Conservation (phyloP, 2,888 invertebrate species). For the Cosmia pyralina region DNA sequence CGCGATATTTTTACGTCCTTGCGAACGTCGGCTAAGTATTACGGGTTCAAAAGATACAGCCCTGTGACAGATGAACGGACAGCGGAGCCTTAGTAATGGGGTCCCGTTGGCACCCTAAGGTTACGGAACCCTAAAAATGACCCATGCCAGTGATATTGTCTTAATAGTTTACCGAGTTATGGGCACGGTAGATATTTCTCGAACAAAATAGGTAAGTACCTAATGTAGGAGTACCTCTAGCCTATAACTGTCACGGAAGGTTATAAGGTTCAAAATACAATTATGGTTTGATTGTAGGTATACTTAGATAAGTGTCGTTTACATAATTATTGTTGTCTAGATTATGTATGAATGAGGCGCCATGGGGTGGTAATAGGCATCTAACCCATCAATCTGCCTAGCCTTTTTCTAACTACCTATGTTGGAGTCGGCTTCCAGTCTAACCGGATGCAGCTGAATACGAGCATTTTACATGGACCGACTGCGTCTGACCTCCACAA, state of each 20-base stretch:
- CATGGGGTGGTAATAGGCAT: background rate
- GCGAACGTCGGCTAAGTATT: too few species aligned
- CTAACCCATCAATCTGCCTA: background rate
- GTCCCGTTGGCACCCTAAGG: background rate
- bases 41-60: background rate
- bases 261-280: conserved; percentile 30
- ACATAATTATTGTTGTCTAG: conserved; percentile 33
- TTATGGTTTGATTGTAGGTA: conserved; percentile 15
- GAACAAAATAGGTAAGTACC: background rate
- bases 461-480: background rate
- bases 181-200: background rate
- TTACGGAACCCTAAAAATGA: background rate
- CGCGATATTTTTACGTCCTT: too few species aligned
- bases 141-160: background rate
- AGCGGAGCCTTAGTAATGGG: background rate
- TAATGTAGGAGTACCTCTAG: too few species aligned
- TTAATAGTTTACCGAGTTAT: background rate
- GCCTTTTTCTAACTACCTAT: background rate
- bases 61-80: background rate
- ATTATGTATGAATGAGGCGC: conserved; percentile 15
- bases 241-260: conserved; percentile 8
- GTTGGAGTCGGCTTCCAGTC: background rate
- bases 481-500: background rate
- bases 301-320: conserved; percentile 13
- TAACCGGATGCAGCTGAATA: background rate